Conservation (phyloP, 2,797 vertebrate species). For the Okamejei kenojei region DNA sequence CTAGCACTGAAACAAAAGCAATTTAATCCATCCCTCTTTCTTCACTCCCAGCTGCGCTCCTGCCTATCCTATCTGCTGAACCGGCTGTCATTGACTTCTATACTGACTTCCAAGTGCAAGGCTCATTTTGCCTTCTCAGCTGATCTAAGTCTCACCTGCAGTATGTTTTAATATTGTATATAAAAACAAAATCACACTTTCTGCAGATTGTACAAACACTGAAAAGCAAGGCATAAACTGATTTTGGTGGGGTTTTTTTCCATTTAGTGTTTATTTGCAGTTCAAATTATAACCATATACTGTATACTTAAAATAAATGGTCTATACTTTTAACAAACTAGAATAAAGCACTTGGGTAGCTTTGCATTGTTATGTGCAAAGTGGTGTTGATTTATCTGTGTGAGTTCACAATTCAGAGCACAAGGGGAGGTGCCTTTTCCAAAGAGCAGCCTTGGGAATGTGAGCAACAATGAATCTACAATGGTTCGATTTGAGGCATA, state of each 20-base stretch:
- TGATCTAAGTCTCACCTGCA: background rate
- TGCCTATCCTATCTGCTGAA: too few relatives aligned
- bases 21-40: too few relatives aligned
- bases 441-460: background rate
- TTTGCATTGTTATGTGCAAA: conserved; percentile 26
- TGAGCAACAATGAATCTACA: background rate
- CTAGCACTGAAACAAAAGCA: too few relatives aligned
- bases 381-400: conserved; percentile 22
- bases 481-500: conserved; percentile 25
- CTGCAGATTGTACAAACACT: background rate
- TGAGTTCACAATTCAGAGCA: conserved; percentile 6
- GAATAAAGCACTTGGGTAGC: conserved; percentile 15
- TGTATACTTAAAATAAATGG: background rate
- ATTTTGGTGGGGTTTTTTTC: background rate
- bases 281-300: conserved; percentile 8
- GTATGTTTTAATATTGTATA: background rate
- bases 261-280: background rate
- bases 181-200: background rate
- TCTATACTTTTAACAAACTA: background rate
- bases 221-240: background rate
- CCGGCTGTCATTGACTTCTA: too few relatives aligned
- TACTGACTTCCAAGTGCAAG: background rate
- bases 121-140: background rate
- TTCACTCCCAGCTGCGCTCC: too few relatives aligned
- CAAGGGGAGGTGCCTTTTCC: conserved; percentile 23